These are phyloP conservation scores for Panorpa germanica DNA, from an alignment of 2,888 invertebrate species.

Conservation along the genomic window DNA sequence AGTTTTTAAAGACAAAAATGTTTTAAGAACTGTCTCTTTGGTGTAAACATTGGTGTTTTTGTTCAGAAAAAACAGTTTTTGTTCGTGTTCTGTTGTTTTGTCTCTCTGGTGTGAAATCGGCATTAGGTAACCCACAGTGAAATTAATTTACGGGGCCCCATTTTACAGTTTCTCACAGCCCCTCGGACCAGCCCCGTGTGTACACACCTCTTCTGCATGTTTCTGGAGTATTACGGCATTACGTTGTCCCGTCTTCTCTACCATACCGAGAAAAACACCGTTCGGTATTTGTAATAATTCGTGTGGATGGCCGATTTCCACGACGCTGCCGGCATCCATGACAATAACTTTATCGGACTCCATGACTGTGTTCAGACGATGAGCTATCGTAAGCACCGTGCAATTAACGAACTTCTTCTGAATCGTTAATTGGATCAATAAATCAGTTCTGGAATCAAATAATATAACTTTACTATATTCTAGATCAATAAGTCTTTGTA, in stretches of 20 bases:
- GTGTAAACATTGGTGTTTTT: too few relatives aligned
- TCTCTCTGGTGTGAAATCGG: too few relatives aligned
- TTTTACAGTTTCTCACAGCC: too few relatives aligned
- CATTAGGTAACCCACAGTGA: too few relatives aligned
- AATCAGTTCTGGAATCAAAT: slow-evolving; percentile 43
- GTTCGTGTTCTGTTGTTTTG: too few relatives aligned
- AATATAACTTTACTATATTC: slow-evolving; percentile 10
- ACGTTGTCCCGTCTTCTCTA: slow-evolving; percentile 47
- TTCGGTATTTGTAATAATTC: slow-evolving; percentile 32
- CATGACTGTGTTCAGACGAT: slow-evolving; percentile 79
- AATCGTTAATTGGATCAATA: slow-evolving; percentile 70
- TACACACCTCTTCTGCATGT: too few relatives aligned
- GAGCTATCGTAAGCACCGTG: slow-evolving; percentile 81
- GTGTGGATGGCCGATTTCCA: slow-evolving; percentile 57
- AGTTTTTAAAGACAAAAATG: too few relatives aligned
- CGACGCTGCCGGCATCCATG: slow-evolving; percentile 49
- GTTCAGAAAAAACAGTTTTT: too few relatives aligned
- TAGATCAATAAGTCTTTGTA: slow-evolving; percentile 17
- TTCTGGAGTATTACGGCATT: too few relatives aligned
- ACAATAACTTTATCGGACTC: slow-evolving; percentile 75
- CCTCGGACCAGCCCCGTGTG: too few relatives aligned
- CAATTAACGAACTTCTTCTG: slow-evolving; percentile 59
- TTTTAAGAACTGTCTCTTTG: too few relatives aligned
- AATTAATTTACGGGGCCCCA: too few relatives aligned
- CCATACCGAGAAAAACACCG: slow-evolving; percentile 38